Evolutionary conservation across 2,797 vertebrate species (phyloP).

Genomic region (Pseudomugil gertrudae): DNA sequence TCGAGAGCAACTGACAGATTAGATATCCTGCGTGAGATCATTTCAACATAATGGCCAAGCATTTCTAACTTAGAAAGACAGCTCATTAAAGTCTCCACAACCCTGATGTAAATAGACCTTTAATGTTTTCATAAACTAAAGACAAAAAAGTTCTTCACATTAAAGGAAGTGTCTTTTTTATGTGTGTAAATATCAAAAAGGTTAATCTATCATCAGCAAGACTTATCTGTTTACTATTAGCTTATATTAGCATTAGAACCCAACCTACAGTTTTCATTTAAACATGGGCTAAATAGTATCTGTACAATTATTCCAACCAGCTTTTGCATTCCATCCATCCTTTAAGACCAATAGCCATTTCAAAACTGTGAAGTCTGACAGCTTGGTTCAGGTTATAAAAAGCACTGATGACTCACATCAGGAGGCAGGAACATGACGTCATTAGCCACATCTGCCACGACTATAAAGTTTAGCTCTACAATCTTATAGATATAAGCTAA

Average conservation of each 20-base stretch:
- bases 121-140: not conserved
- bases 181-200: not conserved
- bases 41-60: not conserved
- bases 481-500: too few relatives aligned
- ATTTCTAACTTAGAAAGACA: not conserved
- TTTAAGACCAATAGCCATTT: not conserved
- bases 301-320: not conserved
- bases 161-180: not conserved
- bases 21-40: not conserved
- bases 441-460: too few relatives aligned
- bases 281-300: not conserved
- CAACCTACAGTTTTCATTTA: too few relatives aligned
- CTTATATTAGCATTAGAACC: too few relatives aligned
- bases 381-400: too few relatives aligned
- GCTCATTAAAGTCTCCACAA: not conserved
- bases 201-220: not conserved
- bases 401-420: not conserved
- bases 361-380: not conserved
- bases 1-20: not conserved
- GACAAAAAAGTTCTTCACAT: not conserved
- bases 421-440: not conserved
- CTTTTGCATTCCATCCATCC: not conserved
- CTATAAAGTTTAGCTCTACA: too few relatives aligned
- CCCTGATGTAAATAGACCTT: not conserved
- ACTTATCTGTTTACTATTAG: too few relatives aligned